phyloP scores from a whole-genome alignment of 2,888 invertebrate genomes.

The Alcis repandata region DNA sequence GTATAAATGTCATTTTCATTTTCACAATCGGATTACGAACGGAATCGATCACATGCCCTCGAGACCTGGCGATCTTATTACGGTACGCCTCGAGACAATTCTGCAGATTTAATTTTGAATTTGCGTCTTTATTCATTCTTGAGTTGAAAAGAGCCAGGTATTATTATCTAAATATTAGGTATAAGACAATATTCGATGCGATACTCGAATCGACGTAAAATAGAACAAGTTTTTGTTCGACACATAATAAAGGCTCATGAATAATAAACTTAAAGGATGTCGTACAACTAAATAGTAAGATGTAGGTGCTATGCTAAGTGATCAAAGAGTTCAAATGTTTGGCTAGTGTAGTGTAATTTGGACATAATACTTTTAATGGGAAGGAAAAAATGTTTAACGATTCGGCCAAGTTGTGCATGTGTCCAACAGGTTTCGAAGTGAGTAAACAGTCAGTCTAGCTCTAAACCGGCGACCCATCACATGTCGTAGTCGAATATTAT shows the following conservation, averaged over 20 bases:
- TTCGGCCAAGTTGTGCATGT: conserved; percentile 4
- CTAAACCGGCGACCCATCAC: conserved; percentile 17
- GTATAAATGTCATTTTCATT: conserved; percentile 50
- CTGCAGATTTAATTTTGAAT: conserved; percentile 21
- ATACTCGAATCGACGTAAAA: background rate
- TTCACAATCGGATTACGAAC: conserved; percentile 64
- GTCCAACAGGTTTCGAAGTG: conserved; percentile 9
- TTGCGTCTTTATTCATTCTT: conserved; percentile 3
- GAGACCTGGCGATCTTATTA: conserved; percentile 67
- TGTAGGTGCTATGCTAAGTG: background rate
- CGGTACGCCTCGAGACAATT: conserved; percentile 45
- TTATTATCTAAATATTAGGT: conserved; percentile 11
- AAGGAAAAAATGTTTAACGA: conserved; percentile 3
- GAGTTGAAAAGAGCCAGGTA: background rate
- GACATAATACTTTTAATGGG: background rate
- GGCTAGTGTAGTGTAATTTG: background rate
- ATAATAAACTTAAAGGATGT: background rate
- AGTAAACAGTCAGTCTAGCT: conserved; percentile 6
- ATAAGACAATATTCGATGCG: conserved; percentile 1
- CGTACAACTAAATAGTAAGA: background rate
- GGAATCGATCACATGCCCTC: conserved; percentile 55
- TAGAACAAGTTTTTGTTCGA: conserved; percentile 12
- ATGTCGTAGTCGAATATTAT: background rate
- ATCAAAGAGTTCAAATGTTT: background rate
- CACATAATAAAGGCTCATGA: conserved; percentile 7